Evolutionary conservation across 1,140 invertebrate genomes (phyloP).

Genomic region (Rhopalosiphum padi): DNA sequence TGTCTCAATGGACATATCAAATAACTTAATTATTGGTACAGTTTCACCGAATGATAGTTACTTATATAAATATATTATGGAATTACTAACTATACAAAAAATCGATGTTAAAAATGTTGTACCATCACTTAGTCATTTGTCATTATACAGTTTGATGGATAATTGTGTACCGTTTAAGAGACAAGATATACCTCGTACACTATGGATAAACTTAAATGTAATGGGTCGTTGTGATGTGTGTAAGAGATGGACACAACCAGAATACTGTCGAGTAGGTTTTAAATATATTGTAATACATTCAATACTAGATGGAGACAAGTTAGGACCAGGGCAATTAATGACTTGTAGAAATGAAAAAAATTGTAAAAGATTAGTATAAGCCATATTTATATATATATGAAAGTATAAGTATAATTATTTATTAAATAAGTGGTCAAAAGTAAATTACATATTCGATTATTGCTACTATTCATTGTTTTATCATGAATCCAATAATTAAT

Average conservation of each 20-base stretch:
- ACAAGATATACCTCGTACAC: constrained; percentile 10
- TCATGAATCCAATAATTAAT: not conserved
- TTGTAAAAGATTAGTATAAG: not conserved
- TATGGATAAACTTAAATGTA: not conserved
- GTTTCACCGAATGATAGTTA: not conserved
- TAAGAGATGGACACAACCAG: not conserved
- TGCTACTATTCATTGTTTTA: not conserved
- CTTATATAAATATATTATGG: not conserved
- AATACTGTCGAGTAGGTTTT: not conserved
- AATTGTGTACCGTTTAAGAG: not conserved
- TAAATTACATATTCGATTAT: not conserved
- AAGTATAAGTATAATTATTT: not conserved
- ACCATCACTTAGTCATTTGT: not conserved
- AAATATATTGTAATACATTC: too few species aligned
- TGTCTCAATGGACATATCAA: not conserved
- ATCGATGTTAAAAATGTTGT: not conserved
- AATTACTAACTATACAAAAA: not conserved
- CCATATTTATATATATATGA: not conserved
- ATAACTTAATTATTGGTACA: not conserved
- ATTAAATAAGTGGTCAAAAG: not conserved
- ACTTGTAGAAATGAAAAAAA: not conserved
- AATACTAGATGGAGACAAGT: too few species aligned
- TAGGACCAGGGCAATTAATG: not conserved
- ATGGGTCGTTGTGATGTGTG: not conserved
- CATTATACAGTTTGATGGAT: not conserved